A percentile compares a stretch with the other conserved stretches of the same genome.
Evolutionary conservation across 2,888 invertebrate genomes (phyloP).

Genomic region (Watsonalla cultraria): DNA sequence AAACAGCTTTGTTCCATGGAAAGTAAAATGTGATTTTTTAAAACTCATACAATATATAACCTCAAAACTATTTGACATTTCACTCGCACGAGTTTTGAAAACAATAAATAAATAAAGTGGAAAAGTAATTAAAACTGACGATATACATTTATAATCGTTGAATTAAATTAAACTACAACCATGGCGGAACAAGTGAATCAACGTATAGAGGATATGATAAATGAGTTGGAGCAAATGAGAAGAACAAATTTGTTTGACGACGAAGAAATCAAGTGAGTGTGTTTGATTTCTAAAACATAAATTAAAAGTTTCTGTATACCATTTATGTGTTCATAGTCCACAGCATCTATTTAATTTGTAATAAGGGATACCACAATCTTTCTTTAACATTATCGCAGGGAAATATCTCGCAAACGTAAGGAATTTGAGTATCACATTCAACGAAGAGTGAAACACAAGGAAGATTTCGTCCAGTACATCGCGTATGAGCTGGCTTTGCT

Average conservation of each 20-base stretch:
- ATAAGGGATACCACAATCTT: background rate
- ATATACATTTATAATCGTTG: background rate
- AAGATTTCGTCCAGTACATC: conserved; percentile 84
- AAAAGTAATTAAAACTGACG: too few species aligned
- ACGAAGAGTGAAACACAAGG: conserved; percentile 81
- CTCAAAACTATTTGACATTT: background rate
- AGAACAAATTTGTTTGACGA: conserved; percentile 83
- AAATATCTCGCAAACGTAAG: conserved; percentile 83
- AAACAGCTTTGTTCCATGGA: too few species aligned
- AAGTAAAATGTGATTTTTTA: too few species aligned
- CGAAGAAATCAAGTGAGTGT: conserved; percentile 82
- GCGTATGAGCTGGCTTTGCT: conserved; percentile 84
- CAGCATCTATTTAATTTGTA: too few species aligned
- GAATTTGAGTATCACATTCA: conserved; percentile 87
- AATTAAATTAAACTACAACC: conserved; percentile 21
- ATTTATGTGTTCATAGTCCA: too few species aligned
- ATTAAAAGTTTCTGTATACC: too few species aligned
- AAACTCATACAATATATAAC: background rate
- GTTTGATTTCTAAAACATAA: background rate
- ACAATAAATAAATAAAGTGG: background rate
- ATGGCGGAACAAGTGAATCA: conserved; percentile 92
- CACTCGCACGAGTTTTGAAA: conserved; percentile 1
- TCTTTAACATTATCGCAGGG: conserved; percentile 56
- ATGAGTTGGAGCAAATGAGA: conserved; percentile 89
- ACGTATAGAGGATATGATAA: conserved; percentile 87